Evolutionary conservation across 1,140 invertebrate species (phyloP), one percentile per base, ranked within the genome.

Genomic region (Tetragonula clypearis): DNA sequence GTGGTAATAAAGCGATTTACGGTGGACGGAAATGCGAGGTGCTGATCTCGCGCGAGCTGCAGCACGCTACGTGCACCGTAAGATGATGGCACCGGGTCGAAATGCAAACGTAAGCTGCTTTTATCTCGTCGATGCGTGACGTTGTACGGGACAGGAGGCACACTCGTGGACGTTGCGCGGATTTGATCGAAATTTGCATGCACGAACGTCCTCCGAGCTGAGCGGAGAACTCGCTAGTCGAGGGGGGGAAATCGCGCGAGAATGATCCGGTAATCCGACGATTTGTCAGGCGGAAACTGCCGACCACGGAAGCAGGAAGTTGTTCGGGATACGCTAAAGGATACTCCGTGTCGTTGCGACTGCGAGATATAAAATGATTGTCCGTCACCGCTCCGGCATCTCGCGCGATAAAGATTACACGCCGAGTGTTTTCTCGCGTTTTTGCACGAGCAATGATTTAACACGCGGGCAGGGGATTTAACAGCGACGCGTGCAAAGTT

Each of bases 141-240:
- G 26, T n/a, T 49, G 41, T 14, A 17, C 12, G 8, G 15, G 35
- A 30, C 9, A 23, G 23, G 69, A 2, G 6, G 19, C n/a, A n/a
- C 41, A 8, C 9, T 49, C 41, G 15, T 6, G 35, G 5, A 9
- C 14, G 49, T 23, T 4, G 71, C 14, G 17, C 26, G 60, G 49
- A 41, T 6, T 14, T 56, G 53, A n/a, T 26, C 72, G 53, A 76
- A 76, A 82, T 82, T 82, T 82, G 21, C 81, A 82, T 68, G 62
- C 60, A 76, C 41, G 62, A 76, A 76, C 19, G 21, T 73, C 49
- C 11, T 73, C 30, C 11, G 49, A 66, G 26, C n/a, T 49, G 41
- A 14, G 53, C 15, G 30, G 0, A 14, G 26, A 56, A 74, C 19
- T 62, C 12, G 60, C 11, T 12, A 23, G 26, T 19, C 23, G 74